Percentiles rank a stretch among this genome's conserved stretches.
Conservation (phyloP, 2,888 invertebrate genomes). For the Lasioglossum zephyrum region DNA sequence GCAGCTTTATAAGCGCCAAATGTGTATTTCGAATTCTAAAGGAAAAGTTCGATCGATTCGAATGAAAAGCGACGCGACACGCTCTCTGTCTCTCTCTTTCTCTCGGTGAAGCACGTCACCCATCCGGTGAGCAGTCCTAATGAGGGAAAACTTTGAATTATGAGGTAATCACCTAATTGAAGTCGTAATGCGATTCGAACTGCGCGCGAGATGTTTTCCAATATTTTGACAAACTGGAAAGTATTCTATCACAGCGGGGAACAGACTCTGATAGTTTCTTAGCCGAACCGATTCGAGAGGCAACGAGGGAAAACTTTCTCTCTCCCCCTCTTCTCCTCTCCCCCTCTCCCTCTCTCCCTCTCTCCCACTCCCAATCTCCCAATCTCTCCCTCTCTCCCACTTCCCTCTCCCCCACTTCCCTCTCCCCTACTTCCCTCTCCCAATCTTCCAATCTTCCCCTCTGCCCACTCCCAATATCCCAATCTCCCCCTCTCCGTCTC, state of each 20-base stretch:
- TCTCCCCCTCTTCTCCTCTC: too few relatives aligned
- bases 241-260: background rate
- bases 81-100: background rate
- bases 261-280: background rate
- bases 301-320: background rate
- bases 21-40: conserved; percentile 37
- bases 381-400: too few relatives aligned
- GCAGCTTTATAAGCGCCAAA: conserved; percentile 35
- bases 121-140: background rate
- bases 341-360: too few relatives aligned
- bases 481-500: too few relatives aligned
- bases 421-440: too few relatives aligned
- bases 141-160: conserved; percentile 4
- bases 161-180: conserved; percentile 9
- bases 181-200: background rate
- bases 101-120: conserved; percentile 1
- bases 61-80: conserved; percentile 25
- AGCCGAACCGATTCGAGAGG: background rate
- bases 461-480: too few relatives aligned
- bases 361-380: too few relatives aligned
- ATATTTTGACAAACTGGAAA: background rate
- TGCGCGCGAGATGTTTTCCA: background rate
- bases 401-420: too few relatives aligned
- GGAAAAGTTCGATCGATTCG: conserved; percentile 35
- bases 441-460: too few relatives aligned